Base-by-base conservation (phyloP, 2,888 invertebrate genomes). In the Drosophila mimetica region DNA sequence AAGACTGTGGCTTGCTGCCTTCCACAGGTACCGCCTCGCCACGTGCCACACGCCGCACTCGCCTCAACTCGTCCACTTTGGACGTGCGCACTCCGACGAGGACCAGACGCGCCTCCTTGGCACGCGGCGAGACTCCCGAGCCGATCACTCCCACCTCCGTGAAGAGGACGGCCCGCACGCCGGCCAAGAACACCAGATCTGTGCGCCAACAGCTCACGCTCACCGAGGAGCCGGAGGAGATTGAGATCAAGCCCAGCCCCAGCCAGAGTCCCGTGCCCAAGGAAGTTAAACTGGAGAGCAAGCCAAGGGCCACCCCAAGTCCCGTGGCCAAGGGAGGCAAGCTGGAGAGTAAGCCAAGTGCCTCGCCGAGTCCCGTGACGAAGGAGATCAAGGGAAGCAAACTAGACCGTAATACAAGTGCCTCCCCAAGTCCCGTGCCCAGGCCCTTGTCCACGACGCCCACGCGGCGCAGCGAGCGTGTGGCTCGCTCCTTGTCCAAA, bases 401-500 rank as follows among this genome's bases (percentile, higher is more conserved):
- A 16, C 16, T 8, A 14, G 25, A 44, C 9, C 44, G 25, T 5
- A 44, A 44, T 9, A 4, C 25, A 8, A 44, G 44, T 25, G 25
- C 14, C 14, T n/a, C 20, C 8, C 42, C 42, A 5, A 46, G 46
- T 30, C 46, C 42, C 20, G 41, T 18, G 41, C 13, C 41, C 25
- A 14, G 16, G 8, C n/a, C 4, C 11, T 14, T 7, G 13, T 6
- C 1, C 9, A 47, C 69, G 13, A 47, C 69, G 13, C 20, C 57
- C 6, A 47, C 66, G 20, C 22, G 42, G 2, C 18, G 1, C 11
- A 50, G 57, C 18, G 75, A 42, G 16, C 80, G 84, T 7, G 50
- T 83, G n/a, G 86, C 81, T 2, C 86, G 86, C 14, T 77, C 86
- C 7, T 83, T 86, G 86, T 81, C 81, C 0, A 75, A 72, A n/a